Percentiles rank a stretch among this genome's conserved stretches.
Conservation (phyloP, 2,797 vertebrate species). For the Sorex maritimensis region DNA sequence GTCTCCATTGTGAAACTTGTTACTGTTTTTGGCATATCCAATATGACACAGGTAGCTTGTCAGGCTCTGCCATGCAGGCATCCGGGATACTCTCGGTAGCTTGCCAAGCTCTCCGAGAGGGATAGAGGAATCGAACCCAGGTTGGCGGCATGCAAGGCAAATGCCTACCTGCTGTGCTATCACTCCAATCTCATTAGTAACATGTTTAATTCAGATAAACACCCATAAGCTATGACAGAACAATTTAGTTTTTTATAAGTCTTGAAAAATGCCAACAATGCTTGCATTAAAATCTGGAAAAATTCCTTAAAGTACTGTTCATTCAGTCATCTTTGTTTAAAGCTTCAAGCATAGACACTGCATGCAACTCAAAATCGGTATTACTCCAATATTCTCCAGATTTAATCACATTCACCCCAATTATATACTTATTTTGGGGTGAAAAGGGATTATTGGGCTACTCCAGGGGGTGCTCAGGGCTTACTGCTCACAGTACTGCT, state of each 20-base stretch:
- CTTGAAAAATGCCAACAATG: constrained; percentile 37
- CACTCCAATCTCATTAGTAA: neutral
- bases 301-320: neutral
- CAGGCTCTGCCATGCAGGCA: too few relatives aligned
- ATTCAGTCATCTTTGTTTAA: neutral
- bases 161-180: too few relatives aligned
- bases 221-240: constrained; percentile 2
- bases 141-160: too few relatives aligned
- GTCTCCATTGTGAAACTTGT: too few relatives aligned
- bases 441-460: too few relatives aligned
- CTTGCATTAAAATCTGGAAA: neutral
- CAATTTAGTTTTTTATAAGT: neutral
- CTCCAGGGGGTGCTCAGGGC: too few relatives aligned
- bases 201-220: constrained; percentile 52
- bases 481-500: too few relatives aligned
- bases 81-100: too few relatives aligned
- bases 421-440: neutral
- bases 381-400: neutral
- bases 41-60: too few relatives aligned
- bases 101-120: too few relatives aligned
- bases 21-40: too few relatives aligned
- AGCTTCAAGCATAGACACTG: neutral
- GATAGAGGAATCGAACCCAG: too few relatives aligned
- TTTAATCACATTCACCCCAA: neutral
- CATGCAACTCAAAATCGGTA: neutral